Evolutionary conservation across 2,113 vertebrate genomes (phyloP), one percentile per base, ranked within the genome.

Genomic region (Notothenia coriiceps): DNA sequence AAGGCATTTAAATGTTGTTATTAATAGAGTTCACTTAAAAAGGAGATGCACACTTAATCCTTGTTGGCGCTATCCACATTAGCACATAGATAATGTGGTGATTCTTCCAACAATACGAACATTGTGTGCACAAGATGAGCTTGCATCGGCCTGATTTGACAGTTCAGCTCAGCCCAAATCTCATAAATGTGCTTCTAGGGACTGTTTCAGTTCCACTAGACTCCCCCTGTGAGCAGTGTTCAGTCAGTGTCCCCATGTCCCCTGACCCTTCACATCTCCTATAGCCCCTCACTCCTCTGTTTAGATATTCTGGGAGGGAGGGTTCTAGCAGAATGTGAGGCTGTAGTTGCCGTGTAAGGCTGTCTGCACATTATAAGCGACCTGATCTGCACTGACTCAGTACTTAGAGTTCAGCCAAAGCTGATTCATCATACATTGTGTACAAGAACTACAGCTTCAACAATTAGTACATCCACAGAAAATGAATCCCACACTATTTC

Each of bases 351-450:
- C 44, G 25, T 60, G 14, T 15, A 29, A 72, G 44, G n/a, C 51
- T 47, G 25, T 57, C 29, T 20, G 0, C 63, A 60, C 33, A 52
- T 43, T n/a, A 79, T 35, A 46, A 44, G 50, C 2, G 10, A 9
- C 47, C 62, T 75, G 46, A 67, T 66, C 46, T 64, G 52, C 59
- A 60, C 54, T n/a, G 54, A 4, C 5, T 61, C 64, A 11, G 56
- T 29, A 22, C 47, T 5, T 14, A 25, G 33, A 52, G 47, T 25
- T 55, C 60, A 15, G 51, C n/a, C 46, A 35, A 18, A 47, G 64
- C 44, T 14, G n/a, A 70, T 64, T 70, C 50, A 29, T 74, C n/a
- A 22, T 47, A 68, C 60, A 68, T 35, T 29, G 13, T 64, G 13
- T 52, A 25, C 12, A 56, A 57, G 67, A 40, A 11, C 12, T 35